phyloP scores from a whole-genome alignment of 2,113 vertebrate species.

The Pungitius pungitius region DNA sequence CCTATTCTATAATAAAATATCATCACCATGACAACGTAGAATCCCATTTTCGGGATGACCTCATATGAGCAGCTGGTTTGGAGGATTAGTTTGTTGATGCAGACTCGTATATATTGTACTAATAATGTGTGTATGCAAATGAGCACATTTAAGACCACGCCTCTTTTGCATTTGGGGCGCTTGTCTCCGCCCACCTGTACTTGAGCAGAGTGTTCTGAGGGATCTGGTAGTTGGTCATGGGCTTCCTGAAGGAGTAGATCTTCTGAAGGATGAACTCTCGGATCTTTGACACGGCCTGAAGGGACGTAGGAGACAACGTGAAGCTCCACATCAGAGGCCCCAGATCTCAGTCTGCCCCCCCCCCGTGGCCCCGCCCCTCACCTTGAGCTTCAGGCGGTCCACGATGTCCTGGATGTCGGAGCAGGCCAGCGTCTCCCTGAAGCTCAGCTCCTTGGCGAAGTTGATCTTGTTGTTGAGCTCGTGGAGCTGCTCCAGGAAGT shows the following conservation, averaged over 20 bases:
- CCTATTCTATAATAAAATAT: too few relatives aligned
- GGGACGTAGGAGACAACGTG: background rate
- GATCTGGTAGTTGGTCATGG: conserved; percentile 97
- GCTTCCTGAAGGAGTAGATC: conserved; percentile 93
- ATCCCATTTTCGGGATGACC: too few relatives aligned
- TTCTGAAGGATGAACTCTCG: conserved; percentile 93
- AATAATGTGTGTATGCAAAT: too few relatives aligned
- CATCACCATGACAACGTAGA: too few relatives aligned
- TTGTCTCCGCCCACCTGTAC: conserved; percentile 80
- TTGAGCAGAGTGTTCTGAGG: conserved; percentile 93
- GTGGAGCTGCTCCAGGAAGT: conserved; percentile 91
- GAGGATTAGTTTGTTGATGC: too few relatives aligned
- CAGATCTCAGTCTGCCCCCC: too few relatives aligned
- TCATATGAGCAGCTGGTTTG: too few relatives aligned
- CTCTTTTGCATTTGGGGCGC: too few relatives aligned
- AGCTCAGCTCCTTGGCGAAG: conserved; percentile 91
- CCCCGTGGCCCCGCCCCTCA: conserved; percentile 33
- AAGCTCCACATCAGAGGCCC: too few relatives aligned
- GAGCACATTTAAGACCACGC: too few relatives aligned
- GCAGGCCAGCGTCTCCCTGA: conserved; percentile 90
- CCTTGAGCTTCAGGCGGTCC: conserved; percentile 90
- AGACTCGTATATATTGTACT: too few relatives aligned
- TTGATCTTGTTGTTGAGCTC: conserved; percentile 94
- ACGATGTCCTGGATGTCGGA: conserved; percentile 90
- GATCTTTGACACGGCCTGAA: conserved; percentile 91